A percentile compares a stretch with the other conserved stretches of the same genome.
phyloP scores from a whole-genome alignment of 2,113 vertebrate species.

The Cryptotis parvus region DNA sequence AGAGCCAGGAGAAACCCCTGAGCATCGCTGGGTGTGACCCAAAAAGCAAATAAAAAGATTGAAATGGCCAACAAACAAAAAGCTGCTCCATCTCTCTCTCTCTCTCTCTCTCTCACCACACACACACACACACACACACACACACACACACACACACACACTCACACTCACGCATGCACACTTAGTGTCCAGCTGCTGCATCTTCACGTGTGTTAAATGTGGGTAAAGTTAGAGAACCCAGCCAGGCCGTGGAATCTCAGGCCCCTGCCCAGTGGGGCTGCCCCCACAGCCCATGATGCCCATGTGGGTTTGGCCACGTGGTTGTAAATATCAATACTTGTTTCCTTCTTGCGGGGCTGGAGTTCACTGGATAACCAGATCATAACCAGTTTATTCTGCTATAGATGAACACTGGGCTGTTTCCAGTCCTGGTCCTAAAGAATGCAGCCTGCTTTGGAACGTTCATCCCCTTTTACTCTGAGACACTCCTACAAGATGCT shows the following conservation, averaged over 20 bases:
- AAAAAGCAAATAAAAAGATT: too few relatives aligned
- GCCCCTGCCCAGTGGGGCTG: neutral
- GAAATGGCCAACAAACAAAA: neutral
- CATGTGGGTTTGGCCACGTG: neutral
- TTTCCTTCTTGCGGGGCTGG: neutral
- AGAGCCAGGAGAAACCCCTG: too few relatives aligned
- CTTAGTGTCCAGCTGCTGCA: neutral
- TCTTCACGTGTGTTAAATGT: neutral
- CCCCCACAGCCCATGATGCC: neutral
- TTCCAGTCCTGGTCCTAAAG: slow-evolving; percentile 15
- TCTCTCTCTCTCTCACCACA: too few relatives aligned
- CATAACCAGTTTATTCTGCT: neutral
- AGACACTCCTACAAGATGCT: neutral
- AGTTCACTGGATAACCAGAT: neutral
- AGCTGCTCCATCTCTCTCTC: neutral
- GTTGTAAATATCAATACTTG: neutral
- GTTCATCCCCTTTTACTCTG: neutral
- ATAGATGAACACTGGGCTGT: neutral
- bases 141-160: too few relatives aligned
- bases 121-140: neutral
- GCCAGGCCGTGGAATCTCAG: neutral
- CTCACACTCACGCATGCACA: too few relatives aligned
- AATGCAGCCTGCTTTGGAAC: slow-evolving; percentile 39
- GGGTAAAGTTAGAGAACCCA: neutral
- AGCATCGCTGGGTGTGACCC: too few relatives aligned